Conservation (phyloP, 2,797 vertebrate species). For the Heliangelus exortis region DNA sequence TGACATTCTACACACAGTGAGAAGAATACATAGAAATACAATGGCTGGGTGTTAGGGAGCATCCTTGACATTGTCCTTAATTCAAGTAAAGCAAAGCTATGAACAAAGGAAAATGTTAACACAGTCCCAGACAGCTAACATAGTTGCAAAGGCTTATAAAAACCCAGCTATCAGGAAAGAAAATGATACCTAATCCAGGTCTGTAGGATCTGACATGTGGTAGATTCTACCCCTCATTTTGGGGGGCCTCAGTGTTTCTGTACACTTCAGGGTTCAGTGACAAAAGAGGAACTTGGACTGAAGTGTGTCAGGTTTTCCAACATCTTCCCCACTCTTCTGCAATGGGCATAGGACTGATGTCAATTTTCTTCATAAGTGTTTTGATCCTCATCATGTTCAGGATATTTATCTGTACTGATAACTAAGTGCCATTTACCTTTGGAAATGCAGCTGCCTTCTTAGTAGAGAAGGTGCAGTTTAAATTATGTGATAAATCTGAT, state of each 20-base stretch:
- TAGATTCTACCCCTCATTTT: not conserved
- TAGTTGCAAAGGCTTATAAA: not conserved
- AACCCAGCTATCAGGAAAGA: not conserved
- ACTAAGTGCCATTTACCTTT: not conserved
- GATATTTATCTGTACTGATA: not conserved
- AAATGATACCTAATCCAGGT: not conserved
- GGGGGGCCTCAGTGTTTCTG: not conserved
- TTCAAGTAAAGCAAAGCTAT: not conserved
- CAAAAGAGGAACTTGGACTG: not conserved
- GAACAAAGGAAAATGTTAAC: not conserved
- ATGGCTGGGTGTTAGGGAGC: too few species aligned
- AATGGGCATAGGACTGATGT: not conserved
- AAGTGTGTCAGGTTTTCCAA: not conserved
- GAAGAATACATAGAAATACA: not conserved
- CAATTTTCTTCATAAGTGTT: rapidly evolving
- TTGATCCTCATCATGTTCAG: not conserved
- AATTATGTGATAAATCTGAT: not conserved
- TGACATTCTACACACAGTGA: rapidly evolving
- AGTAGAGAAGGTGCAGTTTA: not conserved
- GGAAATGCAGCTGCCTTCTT: not conserved
- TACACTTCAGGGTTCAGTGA: not conserved
- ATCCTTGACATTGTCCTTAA: not conserved
- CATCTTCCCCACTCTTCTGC: not conserved
- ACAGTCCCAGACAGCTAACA: not conserved
- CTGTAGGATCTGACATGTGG: not conserved